Percentiles rank a stretch among this genome's conserved stretches.
phyloP scores from a whole-genome alignment of 2,797 vertebrate genomes.

The Mormyrops boulengeri region DNA sequence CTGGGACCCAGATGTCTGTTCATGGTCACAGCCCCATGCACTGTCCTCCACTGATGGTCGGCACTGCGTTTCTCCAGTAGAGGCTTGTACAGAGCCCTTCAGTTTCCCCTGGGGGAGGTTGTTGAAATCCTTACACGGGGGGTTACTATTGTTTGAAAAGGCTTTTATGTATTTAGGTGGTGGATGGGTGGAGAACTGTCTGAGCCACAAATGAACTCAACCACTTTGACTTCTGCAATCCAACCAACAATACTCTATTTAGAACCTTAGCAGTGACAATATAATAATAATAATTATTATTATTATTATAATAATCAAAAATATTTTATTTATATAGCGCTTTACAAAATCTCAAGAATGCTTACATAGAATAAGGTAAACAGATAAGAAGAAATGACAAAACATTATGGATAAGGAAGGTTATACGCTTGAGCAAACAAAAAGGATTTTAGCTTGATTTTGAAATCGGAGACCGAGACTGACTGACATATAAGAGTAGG shows the following conservation, averaged over 20 bases:
- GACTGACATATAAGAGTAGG: background rate
- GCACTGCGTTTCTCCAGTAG: background rate
- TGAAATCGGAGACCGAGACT: background rate
- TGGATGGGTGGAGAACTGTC: too few species aligned
- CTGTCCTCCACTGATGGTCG: background rate
- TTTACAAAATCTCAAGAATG: background rate
- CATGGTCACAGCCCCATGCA: background rate
- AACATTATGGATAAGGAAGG: background rate
- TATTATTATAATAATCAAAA: background rate
- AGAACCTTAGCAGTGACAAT: background rate
- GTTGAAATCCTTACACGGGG: too few species aligned
- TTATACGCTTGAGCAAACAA: background rate
- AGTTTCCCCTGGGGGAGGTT: background rate
- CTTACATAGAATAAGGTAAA: background rate
- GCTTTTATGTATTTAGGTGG: too few species aligned
- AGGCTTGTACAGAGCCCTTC: background rate
- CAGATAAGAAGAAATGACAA: background rate
- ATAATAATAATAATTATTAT: background rate
- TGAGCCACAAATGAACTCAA: background rate
- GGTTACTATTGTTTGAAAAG: too few species aligned
- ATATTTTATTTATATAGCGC: background rate
- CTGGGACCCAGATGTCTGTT: background rate
- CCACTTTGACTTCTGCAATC: background rate
- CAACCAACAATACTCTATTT: background rate
- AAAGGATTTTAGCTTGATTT: background rate